Evolutionary conservation across 1,140 invertebrate species (phyloP).

Genomic region (Calliopsis andreniformis): DNA sequence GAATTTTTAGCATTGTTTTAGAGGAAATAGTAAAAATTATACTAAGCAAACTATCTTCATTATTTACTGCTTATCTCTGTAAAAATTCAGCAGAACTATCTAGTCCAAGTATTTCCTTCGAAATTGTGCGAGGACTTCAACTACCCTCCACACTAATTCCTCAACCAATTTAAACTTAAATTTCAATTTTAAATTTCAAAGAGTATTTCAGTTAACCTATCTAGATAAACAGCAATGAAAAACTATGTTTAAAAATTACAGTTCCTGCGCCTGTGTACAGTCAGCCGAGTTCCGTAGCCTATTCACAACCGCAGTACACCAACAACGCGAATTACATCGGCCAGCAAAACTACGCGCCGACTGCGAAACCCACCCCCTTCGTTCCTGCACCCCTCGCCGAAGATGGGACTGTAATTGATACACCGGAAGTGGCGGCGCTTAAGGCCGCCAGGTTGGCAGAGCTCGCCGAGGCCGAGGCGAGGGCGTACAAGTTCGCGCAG

Average conservation of each 20-base stretch:
- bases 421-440: slow-evolving; percentile 83
- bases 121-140: too few relatives aligned
- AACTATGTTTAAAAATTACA: neutral
- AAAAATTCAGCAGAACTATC: too few relatives aligned
- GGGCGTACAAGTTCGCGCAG: slow-evolving; percentile 81
- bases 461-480: slow-evolving; percentile 79
- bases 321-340: slow-evolving; percentile 58
- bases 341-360: slow-evolving; percentile 62
- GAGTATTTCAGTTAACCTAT: too few relatives aligned
- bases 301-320: slow-evolving; percentile 63
- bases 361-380: slow-evolving; percentile 66
- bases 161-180: too few relatives aligned
- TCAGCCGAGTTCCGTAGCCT: slow-evolving; percentile 29
- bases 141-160: too few relatives aligned
- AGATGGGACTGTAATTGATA: slow-evolving; percentile 83
- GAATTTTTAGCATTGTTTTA: too few relatives aligned
- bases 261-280: slow-evolving; percentile 18
- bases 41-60: too few relatives aligned
- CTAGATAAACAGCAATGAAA: neutral
- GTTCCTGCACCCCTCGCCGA: slow-evolving; percentile 83
- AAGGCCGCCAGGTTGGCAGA: slow-evolving; percentile 77
- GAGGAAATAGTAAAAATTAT: too few relatives aligned
- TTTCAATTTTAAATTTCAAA: too few relatives aligned
- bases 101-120: too few relatives aligned
- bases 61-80: too few relatives aligned